Evolutionary conservation across 1,140 invertebrate species (phyloP), one percentile per base, ranked within the genome.

Genomic region (Nasonia vitripennis): DNA sequence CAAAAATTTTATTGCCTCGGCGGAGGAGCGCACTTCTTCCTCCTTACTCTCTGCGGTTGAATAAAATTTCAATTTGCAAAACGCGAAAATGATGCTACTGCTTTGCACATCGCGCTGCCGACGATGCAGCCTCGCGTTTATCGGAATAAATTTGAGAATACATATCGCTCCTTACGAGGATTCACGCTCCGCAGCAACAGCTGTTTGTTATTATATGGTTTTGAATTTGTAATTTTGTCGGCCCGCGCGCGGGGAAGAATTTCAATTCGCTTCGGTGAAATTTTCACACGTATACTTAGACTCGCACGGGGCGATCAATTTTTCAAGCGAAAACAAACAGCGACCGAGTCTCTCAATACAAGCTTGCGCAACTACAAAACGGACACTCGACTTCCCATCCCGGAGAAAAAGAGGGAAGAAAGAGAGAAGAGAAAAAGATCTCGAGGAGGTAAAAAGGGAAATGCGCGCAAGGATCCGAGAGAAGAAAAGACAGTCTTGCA

Each of bases 71-170:
- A 74, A 79, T 84, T 79, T 71, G 73, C 51, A 78, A 77, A 75
- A 74, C 37, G 80, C 48, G 68, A 45, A 45, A 9, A 9, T 45
- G 41, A 45, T 45, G 41, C 41, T 45, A 45, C 41, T 45, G 41
- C 41, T 45, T 45, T 45, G 7, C 10, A 45, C 41, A 10, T 45
- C 10, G 41, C 34, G 0, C 5, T 6, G 34, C 34, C 4, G 34
- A 37, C 34, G 4, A 37, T 37, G 34, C 34, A 37, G 34, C 34
- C 34, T 23, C 31, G 48, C 74, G 86, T 87, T 85, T 87, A 87
- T 86, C 73, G 86, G 83, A 87, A 87, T 85, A 87, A 87, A 87
- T 86, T 87, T 85, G 75, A 71, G 73, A 83, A 37, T 37, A 6
- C 7, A 45, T 45, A 10, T 9, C 41, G 41, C 41, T 45, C 41